Conservation (phyloP, 2,797 vertebrate genomes). For the Chiloscyllium punctatum region DNA sequence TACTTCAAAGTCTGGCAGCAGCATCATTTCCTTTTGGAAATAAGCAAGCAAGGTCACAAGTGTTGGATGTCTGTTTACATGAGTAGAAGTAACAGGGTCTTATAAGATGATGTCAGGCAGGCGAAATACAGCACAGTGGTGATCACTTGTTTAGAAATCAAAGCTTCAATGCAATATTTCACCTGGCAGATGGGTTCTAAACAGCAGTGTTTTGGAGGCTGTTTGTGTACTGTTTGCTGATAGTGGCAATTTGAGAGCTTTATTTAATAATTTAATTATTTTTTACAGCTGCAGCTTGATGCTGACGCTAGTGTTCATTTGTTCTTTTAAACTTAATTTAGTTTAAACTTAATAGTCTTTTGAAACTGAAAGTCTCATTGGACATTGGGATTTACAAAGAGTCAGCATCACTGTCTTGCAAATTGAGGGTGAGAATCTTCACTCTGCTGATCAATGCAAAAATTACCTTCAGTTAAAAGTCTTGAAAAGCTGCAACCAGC, state of each 20-base stretch:
- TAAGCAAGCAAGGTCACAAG: background rate
- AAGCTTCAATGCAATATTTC: background rate
- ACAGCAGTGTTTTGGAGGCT: background rate
- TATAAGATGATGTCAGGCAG: slow-evolving; percentile 11
- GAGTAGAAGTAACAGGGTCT: background rate
- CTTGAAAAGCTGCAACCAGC: background rate
- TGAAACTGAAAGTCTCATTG: background rate
- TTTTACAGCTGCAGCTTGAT: background rate
- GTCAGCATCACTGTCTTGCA: background rate
- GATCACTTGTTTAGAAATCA: background rate
- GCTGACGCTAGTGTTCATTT: background rate
- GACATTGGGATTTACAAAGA: background rate
- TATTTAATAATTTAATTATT: background rate
- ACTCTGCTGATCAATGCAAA: background rate
- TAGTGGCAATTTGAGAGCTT: background rate
- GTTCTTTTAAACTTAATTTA: background rate
- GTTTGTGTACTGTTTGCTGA: background rate
- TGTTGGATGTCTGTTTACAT: background rate
- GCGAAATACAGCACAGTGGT: background rate
- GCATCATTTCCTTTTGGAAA: background rate
- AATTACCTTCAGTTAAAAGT: background rate
- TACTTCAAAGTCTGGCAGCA: background rate
- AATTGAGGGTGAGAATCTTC: background rate
- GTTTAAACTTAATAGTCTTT: background rate
- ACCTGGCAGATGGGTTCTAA: too few relatives aligned